Conservation (phyloP, 1,140 invertebrate genomes). For the Cotesia chilonis region DNA sequence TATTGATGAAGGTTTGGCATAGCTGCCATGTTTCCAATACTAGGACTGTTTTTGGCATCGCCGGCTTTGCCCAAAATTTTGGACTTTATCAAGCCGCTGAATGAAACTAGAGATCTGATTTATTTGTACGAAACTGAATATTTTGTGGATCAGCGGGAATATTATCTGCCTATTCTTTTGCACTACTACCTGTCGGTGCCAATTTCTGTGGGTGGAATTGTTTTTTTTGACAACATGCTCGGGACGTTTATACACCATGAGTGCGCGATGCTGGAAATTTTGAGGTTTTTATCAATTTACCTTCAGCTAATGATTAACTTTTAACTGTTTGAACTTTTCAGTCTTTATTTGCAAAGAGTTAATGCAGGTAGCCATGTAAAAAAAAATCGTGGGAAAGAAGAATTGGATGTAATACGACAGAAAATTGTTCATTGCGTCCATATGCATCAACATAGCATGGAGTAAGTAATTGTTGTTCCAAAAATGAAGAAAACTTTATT, state of each 20-base stretch:
- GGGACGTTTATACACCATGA: slow-evolving; percentile 33
- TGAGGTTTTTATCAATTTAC: slow-evolving; percentile 15
- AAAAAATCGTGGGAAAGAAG: neutral
- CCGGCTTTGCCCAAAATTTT: slow-evolving; percentile 33
- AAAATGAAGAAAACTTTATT: neutral
- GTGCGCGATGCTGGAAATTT: slow-evolving; percentile 25
- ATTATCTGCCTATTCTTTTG: slow-evolving; percentile 33
- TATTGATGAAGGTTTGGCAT: neutral
- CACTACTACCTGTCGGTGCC: neutral
- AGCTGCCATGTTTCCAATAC: slow-evolving; percentile 28
- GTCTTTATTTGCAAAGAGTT: neutral
- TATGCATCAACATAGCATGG: slow-evolving; percentile 8
- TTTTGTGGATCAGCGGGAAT: slow-evolving; percentile 38
- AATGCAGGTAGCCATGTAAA: neutral
- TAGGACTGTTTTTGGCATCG: slow-evolving; percentile 24
- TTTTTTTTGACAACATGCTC: slow-evolving; percentile 33
- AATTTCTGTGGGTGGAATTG: neutral
- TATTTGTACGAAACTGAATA: slow-evolving; percentile 38
- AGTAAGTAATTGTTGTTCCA: neutral
- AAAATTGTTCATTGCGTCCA: neutral
- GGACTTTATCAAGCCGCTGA: slow-evolving; percentile 36
- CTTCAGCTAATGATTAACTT: too few species aligned
- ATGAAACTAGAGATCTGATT: slow-evolving; percentile 31
- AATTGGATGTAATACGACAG: neutral
- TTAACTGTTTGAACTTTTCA: too few species aligned